Evolutionary conservation across 1,140 invertebrate genomes (phyloP), one percentile per base, ranked within the genome.

Genomic region (Pseudoatta argentina): DNA sequence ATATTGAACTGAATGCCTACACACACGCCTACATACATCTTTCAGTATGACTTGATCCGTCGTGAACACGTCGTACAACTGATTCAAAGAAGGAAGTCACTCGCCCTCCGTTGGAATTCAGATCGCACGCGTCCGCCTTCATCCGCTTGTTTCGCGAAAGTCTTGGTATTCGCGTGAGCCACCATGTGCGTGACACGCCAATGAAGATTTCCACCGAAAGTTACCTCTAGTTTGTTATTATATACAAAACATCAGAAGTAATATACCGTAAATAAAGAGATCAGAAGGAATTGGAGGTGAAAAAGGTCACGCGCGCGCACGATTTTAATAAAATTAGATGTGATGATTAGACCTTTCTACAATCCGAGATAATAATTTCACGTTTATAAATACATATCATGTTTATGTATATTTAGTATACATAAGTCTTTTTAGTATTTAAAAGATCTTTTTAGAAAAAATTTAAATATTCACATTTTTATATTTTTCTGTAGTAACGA

Each of bases 1-100:
- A 93, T 92, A 93, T 93, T 93, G 73, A 86, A 72, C 86, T 73
- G 44, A 34, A 39, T 69, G 34, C 51, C 64, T 53, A 63, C 57
- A 71, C 57, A 71, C 76, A 44, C 64, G 75, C 27, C 81, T 76
- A 77, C 39, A 67, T 64, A 57, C 75, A 86, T 81, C 27, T 86
- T 86, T 86, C 55, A 44, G 55, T 71, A 78, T 48, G 82, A 55
- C 63, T 85, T 77, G 82, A 85, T 77, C 73, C 59, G 30, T 24
- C n/a, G 51, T 55, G 55, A 61, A 73, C 79, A 73, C 57, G 79
- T 61, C 69, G 69, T 75, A 83, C 69, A 73, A 63, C 79, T 83
- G 79, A 83, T 83, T 83, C 44, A 59, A 83, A 83, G 66, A 73
- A 82, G 27, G n/a, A 75, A 75, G 24, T 21, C 59, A 44, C 59